Percentiles rank a stretch among this genome's conserved stretches.
Evolutionary conservation across 1,140 invertebrate genomes (phyloP).

Genomic region (Micrasema minimum): DNA sequence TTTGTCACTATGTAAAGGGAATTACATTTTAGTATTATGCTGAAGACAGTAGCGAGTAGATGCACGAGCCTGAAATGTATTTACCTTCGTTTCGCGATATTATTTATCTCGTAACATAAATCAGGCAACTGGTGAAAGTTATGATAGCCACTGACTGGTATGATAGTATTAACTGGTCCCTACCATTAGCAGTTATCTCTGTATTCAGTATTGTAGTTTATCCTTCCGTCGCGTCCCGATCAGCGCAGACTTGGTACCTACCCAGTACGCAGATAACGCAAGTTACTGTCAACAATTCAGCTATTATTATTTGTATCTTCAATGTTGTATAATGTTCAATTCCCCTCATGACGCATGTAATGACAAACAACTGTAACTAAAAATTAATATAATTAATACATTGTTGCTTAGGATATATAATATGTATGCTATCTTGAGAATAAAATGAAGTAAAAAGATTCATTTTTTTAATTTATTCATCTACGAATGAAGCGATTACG

Average conservation of each 20-base stretch:
- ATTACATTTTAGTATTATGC: too few species aligned
- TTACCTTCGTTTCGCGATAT: background rate
- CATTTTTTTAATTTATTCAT: too few species aligned
- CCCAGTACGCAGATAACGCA: conserved; percentile 8
- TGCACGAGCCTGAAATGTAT: background rate
- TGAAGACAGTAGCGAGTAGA: background rate
- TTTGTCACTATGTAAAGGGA: too few species aligned
- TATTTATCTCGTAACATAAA: conserved; percentile 5
- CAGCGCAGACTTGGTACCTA: too few species aligned
- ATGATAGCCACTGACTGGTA: background rate
- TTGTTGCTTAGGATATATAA: too few species aligned
- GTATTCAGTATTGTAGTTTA: background rate
- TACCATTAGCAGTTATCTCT: background rate
- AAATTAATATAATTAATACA: too few species aligned
- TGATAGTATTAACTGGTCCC: background rate
- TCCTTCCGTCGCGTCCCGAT: background rate
- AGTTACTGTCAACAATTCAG: background rate
- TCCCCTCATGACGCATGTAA: too few species aligned
- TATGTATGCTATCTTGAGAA: too few species aligned
- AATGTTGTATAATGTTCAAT: background rate
- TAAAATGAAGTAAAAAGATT: too few species aligned
- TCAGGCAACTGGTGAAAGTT: conserved; percentile 15
- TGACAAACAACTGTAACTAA: too few species aligned
- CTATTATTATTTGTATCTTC: background rate
- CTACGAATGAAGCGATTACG: too few species aligned